These are phyloP conservation scores for Drosophila hamatofila DNA, from an alignment of 2,888 invertebrate genomes.

Conservation along the genomic window DNA sequence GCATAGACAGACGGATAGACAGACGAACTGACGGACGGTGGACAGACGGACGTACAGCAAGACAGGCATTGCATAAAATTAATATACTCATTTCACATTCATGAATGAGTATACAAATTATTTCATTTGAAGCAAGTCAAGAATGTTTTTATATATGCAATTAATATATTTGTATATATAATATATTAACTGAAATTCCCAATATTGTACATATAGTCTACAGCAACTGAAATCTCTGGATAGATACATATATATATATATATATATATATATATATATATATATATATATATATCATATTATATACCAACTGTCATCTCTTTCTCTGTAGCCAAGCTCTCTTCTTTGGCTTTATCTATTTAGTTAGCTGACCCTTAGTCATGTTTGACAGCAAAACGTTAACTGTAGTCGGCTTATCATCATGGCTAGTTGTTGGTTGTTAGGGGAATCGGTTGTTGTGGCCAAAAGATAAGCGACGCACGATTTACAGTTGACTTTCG, in stretches of 20 bases:
- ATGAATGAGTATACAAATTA: no score
- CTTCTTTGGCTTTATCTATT: not conserved
- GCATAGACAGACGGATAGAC: no score
- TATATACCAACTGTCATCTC: no score
- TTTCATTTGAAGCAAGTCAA: not conserved
- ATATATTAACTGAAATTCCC: not conserved
- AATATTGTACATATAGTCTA: no score
- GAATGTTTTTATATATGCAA: not conserved
- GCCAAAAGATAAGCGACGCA: slow-evolving; percentile 30
- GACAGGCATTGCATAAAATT: no score
- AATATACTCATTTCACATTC: no score
- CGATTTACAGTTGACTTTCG: slow-evolving; percentile 26
- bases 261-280: not conserved
- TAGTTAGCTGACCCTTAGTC: not conserved
- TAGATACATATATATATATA: not conserved
- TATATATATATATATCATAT: no score
- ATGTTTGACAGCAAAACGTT: not conserved
- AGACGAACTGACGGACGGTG: no score
- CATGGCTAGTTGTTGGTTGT: not conserved
- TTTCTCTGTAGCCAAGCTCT: no score
- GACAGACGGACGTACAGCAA: no score
- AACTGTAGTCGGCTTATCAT: slow-evolving; percentile 16
- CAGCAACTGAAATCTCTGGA: not conserved
- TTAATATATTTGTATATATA: no score
- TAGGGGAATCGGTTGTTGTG: not conserved